Conservation (phyloP, 2,797 vertebrate genomes). For the Helicolenus hilgendorfi region DNA sequence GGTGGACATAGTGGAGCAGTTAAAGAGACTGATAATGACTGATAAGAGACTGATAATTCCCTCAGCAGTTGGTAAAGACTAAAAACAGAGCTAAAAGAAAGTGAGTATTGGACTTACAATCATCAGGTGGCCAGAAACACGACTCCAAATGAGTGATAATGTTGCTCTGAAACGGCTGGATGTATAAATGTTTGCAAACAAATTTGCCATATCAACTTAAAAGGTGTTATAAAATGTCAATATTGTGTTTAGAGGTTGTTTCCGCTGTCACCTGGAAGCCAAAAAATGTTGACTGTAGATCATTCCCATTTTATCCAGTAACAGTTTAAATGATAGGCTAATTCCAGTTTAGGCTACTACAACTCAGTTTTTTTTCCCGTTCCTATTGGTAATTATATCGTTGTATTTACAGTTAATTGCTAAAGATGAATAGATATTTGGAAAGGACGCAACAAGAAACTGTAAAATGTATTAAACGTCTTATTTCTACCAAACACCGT, state of each 20-base stretch:
- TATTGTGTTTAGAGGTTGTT: not conserved
- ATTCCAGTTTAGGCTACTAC: no score
- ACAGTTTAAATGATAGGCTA: no score
- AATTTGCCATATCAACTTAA: not conserved
- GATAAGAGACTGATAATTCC: no score
- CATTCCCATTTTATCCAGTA: not conserved
- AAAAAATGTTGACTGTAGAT: not conserved
- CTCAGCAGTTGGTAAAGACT: no score
- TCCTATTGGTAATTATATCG: no score
- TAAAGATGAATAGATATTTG: not conserved
- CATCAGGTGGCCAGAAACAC: not conserved
- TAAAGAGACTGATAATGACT: no score
- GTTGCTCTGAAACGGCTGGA: not conserved
- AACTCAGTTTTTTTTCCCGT: accelerated
- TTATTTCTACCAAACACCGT: not conserved
- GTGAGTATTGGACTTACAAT: not conserved
- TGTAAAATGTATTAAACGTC: not conserved
- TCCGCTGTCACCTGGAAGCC: not conserved
- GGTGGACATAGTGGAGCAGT: no score
- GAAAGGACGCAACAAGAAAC: not conserved
- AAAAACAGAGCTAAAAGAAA: no score
- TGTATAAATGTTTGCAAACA: not conserved
- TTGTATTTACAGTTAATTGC: no score
- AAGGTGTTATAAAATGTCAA: no score
- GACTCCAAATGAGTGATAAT: not conserved